Evolutionary conservation across 2,113 vertebrate genomes (phyloP), one percentile per base, ranked within the genome.

Genomic region (Phyllostomus hastatus): DNA sequence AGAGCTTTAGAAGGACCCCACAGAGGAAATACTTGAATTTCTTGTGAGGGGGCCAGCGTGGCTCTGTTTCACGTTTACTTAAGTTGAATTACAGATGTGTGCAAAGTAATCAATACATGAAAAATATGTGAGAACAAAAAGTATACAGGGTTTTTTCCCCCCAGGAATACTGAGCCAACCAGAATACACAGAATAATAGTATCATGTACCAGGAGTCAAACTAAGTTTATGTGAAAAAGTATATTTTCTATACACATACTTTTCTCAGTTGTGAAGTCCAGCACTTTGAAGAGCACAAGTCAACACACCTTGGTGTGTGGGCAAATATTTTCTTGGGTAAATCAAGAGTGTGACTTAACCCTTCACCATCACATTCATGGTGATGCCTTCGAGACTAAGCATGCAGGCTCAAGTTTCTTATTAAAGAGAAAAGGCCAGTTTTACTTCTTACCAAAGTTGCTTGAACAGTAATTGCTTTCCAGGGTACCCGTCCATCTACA

Each of bases 391-490:
- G 79, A 96, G 94, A 92, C 52, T 86, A 96, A 97, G 94, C 94
- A 64, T 33, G 76, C 28, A 52, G 67, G 70, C 82, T 67, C 41
- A 64, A 92, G 86, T 96, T 70, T 94, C 85, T 96, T 84, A 75
- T 73, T 93, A 92, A 83, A 95, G 95, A 97, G 73, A 95, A 97
- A 96, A 50, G 93, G 28, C 26, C 88, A 48, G 80, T 95, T 92
- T 94, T 70, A 94, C 96, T 95, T 95, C 99, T 99, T 99, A 99
- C 99, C 99, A 3, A 99, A 99, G 98, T 99, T 99, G 98, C 99
- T 99, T 83, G 99, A 99, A 98, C 99, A 99, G 48, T 99, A 99
- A 98, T 99, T 99, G 98, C 99, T 99, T 98, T 99, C 99, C 33
- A 99, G 98, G 87, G 98, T 99, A 94, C 99, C 99, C 0, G 94